Evolutionary conservation across 2,888 invertebrate species (phyloP).

Genomic region (Prenolepis imparis): DNA sequence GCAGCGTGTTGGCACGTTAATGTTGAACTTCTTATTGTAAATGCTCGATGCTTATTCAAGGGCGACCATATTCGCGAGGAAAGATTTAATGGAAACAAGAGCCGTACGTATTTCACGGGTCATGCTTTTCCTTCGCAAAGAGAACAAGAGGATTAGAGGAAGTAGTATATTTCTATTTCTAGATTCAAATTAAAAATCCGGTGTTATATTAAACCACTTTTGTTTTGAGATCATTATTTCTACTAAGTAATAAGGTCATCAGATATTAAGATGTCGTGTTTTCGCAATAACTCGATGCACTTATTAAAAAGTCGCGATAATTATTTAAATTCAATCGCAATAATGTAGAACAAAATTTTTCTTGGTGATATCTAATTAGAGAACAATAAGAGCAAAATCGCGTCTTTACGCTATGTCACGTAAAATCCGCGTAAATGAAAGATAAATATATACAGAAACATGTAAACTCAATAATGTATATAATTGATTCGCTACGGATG

Average conservation of each 20-base stretch:
- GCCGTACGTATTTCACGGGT: conserved; percentile 61
- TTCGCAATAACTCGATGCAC: background rate
- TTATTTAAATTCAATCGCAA: background rate
- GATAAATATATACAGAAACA: background rate
- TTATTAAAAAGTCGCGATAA: background rate
- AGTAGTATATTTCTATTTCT: conserved; percentile 52
- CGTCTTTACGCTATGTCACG: background rate
- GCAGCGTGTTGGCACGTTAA: conserved; percentile 70
- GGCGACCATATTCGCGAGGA: conserved; percentile 70
- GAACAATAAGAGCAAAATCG: background rate
- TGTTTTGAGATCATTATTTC: background rate
- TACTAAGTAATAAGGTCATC: background rate
- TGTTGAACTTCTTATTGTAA: conserved; percentile 69
- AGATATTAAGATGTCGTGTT: background rate
- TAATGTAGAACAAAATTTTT: background rate
- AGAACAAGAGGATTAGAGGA: conserved; percentile 48
- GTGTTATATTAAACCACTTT: background rate
- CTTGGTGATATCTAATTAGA: background rate
- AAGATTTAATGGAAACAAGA: conserved; percentile 75
- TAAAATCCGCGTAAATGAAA: background rate
- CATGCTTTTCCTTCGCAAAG: conserved; percentile 57
- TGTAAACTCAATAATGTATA: background rate
- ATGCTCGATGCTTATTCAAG: conserved; percentile 67
- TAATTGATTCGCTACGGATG: conserved; percentile 14
- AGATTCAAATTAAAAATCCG: conserved; percentile 53